phyloP scores from a whole-genome alignment of 1,140 invertebrate species.

The Pseudachorutes palmiensis region DNA sequence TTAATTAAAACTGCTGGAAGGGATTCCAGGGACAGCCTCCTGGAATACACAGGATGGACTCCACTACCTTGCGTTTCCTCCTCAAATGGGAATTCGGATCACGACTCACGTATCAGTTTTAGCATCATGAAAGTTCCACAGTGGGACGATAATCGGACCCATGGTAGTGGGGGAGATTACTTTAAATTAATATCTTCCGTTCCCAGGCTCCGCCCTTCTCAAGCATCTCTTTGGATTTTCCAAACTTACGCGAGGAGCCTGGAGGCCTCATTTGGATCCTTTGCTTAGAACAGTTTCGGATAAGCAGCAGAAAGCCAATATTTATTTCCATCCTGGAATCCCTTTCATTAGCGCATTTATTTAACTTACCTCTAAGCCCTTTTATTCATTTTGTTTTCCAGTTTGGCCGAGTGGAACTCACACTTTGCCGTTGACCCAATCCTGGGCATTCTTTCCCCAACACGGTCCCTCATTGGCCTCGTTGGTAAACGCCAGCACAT shows the following conservation, averaged over 20 bases:
- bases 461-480: constrained; percentile 62
- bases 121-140: not conserved
- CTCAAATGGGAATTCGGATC: not conserved
- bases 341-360: too few relatives aligned
- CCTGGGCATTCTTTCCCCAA: constrained; percentile 75
- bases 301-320: too few relatives aligned
- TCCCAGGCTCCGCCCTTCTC: too few relatives aligned
- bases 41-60: too few relatives aligned
- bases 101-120: constrained; percentile 4
- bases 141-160: not conserved
- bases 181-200: not conserved
- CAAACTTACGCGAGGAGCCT: too few relatives aligned
- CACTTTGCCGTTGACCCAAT: constrained; percentile 57
- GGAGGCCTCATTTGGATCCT: too few relatives aligned
- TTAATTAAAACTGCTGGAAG: too few relatives aligned
- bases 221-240: too few relatives aligned
- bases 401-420: constrained; percentile 34
- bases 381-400: constrained; percentile 18
- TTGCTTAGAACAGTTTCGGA: too few relatives aligned
- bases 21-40: too few relatives aligned
- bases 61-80: not conserved
- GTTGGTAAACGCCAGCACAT: constrained; percentile 46
- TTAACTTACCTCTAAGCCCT: too few relatives aligned
- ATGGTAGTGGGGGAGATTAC: constrained; percentile 1
- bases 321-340: too few relatives aligned